Percentiles rank a stretch among this genome's conserved stretches.
phyloP scores from a whole-genome alignment of 2,797 vertebrate species.

The Bovichtus diacanthus region DNA sequence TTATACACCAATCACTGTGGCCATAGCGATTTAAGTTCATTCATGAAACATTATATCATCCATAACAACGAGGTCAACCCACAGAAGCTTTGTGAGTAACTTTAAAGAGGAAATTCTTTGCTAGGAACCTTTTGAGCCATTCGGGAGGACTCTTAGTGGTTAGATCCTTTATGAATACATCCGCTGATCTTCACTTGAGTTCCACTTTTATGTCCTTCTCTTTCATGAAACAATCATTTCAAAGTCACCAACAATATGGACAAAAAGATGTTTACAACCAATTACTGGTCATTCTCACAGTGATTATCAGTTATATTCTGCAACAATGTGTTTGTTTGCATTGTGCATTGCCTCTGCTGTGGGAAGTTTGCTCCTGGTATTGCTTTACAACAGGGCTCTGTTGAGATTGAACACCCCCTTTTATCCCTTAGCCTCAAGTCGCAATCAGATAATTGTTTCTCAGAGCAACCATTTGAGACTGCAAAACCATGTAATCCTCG shows the following conservation, averaged over 20 bases:
- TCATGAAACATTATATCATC: not conserved
- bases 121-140: not conserved
- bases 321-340: conserved; percentile 1
- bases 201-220: not conserved
- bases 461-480: conserved; percentile 77
- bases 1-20: not conserved
- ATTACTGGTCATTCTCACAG: conserved; percentile 4
- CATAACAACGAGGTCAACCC: not conserved
- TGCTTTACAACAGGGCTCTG: conserved; percentile 48
- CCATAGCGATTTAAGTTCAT: not conserved
- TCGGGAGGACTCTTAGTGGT: not conserved
- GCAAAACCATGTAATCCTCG: conserved; percentile 71
- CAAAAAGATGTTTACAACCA: conserved; percentile 17
- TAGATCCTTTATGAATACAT: not conserved
- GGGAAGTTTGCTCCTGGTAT: conserved; percentile 30
- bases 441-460: conserved; percentile 80
- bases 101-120: not conserved
- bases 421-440: conserved; percentile 63
- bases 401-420: conserved; percentile 58
- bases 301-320: conserved; percentile 26
- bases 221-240: not conserved
- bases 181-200: not conserved
- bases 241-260: not conserved
- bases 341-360: not conserved
- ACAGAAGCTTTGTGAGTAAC: not conserved